Evolutionary conservation across 2,888 invertebrate genomes (phyloP), one percentile per base, ranked within the genome.

Genomic region (Eupithecia subumbrata): DNA sequence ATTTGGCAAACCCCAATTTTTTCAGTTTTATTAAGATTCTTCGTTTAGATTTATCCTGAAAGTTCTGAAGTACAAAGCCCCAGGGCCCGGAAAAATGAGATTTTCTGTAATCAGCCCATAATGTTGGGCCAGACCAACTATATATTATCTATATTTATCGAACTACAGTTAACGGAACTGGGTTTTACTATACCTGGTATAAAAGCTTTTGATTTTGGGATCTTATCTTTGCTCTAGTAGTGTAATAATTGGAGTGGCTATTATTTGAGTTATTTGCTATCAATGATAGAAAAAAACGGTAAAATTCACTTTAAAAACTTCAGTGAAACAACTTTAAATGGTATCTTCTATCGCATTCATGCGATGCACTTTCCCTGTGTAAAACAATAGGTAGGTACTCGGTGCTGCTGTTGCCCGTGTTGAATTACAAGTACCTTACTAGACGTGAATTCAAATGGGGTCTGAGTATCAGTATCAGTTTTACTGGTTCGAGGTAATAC

Each of bases 391-490:
- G 87, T 93, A 92, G 89, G 9, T 56, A 56, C 22, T 60, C 25
- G 60, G 86, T 87, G 89, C 88, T 85, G 86, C 84, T 83, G 86
- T 90, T 88, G 88, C 84, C 84, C 87, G 91, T 87, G 90, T 93
- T 92, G 94, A 94, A 95, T 95, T 93, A 94, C 93, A 95, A 93
- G 92, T 92, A 92, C 90, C 90, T 76, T 76, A 87, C 92, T 91
- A 90, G 93, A 91, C 90, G 88, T 91, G 94, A 94, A 94, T 93
- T 91, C 91, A 89, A 93, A 94, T 92, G 85, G 90, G 89, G 78
- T 79, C 78, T 81, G 78, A 66, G 77, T 75, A 77, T 77, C 64
- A 43, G 70, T 77, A 77, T 76, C 72, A 73, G 71, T 68, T 78
- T 75, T 73, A 76, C 76, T 74, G 71, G 68, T 76, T 73, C 74